Evolutionary conservation across 2,113 vertebrate species (phyloP).

Genomic region (Sebastes schlegelii): DNA sequence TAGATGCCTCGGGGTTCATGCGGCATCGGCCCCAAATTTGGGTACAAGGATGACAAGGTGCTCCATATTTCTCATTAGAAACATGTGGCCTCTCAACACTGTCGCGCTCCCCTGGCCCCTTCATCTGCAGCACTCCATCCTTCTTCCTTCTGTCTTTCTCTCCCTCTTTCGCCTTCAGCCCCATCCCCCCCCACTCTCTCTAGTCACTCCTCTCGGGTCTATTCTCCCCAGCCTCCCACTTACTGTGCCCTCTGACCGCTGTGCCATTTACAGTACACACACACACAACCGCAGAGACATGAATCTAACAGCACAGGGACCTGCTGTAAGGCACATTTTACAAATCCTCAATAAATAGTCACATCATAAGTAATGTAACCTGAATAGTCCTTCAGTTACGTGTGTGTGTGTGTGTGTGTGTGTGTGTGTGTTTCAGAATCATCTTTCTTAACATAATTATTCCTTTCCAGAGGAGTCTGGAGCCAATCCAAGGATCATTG

Average conservation of each 20-base stretch:
- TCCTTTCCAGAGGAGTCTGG: background rate
- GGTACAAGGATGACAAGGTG: slow-evolving; percentile 42
- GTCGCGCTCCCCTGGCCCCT: slow-evolving; percentile 18
- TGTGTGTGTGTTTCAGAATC: background rate
- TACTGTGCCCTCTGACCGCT: slow-evolving; percentile 45
- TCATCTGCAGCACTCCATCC: slow-evolving; percentile 14
- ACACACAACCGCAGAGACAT: slow-evolving; percentile 34
- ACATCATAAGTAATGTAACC: slow-evolving; percentile 6
- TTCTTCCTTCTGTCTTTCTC: background rate
- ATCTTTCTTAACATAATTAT: background rate
- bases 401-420: too few species aligned
- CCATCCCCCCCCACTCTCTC: background rate
- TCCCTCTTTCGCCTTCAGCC: background rate
- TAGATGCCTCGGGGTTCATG: slow-evolving; percentile 11
- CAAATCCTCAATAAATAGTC: slow-evolving; percentile 14
- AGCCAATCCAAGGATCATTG: background rate
- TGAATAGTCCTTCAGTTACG: background rate
- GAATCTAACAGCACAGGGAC: slow-evolving; percentile 44
- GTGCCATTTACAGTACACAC: slow-evolving; percentile 51
- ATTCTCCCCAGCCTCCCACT: slow-evolving; percentile 36
- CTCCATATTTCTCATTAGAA: slow-evolving; percentile 48
- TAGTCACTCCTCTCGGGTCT: slow-evolving; percentile 14
- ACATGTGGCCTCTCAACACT: slow-evolving; percentile 13
- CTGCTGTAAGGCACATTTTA: slow-evolving; percentile 21
- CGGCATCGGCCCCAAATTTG: slow-evolving; percentile 29